A percentile compares a stretch with the other conserved stretches of the same genome.
Conservation (phyloP, 2,797 vertebrate genomes). For the Sebastes goodei region DNA sequence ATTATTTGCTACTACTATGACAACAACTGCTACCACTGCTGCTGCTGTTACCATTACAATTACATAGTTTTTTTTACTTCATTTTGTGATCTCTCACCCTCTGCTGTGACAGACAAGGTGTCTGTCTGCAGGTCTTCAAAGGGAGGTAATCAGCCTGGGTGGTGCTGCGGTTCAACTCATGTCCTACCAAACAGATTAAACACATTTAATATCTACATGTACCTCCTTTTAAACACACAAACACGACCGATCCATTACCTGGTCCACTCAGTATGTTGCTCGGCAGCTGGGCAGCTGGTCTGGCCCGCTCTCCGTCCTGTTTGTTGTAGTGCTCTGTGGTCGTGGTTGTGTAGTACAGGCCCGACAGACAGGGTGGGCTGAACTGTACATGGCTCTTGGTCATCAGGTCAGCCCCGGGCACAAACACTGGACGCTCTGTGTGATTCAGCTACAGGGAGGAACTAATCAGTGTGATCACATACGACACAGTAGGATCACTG, state of each 20-base stretch:
- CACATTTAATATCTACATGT: neutral
- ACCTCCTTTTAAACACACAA: neutral
- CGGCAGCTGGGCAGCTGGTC: neutral
- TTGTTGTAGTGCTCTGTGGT: conserved; percentile 36
- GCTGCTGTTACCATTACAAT: neutral
- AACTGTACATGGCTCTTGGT: conserved; percentile 63
- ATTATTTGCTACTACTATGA: neutral
- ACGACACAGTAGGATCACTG: neutral
- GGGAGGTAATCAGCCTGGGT: conserved; percentile 45
- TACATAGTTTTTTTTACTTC: neutral
- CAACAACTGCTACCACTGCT: neutral
- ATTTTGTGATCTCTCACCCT: conserved; percentile 12
- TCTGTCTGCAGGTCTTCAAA: conserved; percentile 1
- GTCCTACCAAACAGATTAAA: conserved; percentile 39
- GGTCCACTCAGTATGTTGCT: conserved; percentile 42
- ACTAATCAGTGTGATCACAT: neutral
- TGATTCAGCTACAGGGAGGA: neutral
- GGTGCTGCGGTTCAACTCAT: conserved; percentile 22
- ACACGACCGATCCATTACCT: conserved; percentile 34
- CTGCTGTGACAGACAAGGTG: neutral
- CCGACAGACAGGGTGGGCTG: conserved; percentile 2
- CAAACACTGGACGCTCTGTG: neutral
- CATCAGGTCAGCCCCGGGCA: conserved; percentile 9
- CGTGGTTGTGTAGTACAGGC: conserved; percentile 50
- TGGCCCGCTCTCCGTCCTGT: neutral